phyloP scores from a whole-genome alignment of 2,113 vertebrate genomes.

The Smithornis capensis region DNA sequence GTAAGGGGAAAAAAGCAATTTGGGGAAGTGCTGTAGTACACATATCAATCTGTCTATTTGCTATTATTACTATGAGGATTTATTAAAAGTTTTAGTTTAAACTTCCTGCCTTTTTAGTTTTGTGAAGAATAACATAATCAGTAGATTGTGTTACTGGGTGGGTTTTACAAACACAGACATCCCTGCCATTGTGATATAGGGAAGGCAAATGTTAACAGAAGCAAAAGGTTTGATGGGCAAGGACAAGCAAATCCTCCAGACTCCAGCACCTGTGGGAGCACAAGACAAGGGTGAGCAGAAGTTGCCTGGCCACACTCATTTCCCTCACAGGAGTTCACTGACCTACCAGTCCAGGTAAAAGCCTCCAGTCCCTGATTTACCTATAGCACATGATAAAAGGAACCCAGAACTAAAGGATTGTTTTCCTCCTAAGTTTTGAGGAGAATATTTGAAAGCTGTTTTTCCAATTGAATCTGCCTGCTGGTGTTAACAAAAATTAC shows the following conservation, averaged over 20 bases:
- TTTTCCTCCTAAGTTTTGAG: neutral
- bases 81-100: neutral
- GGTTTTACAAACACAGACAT: neutral
- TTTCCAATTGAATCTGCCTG: neutral
- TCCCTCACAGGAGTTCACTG: neutral
- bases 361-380: neutral
- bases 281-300: neutral
- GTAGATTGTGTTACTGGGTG: neutral
- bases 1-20: constrained; percentile 36
- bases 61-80: neutral
- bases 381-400: neutral
- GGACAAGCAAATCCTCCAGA: neutral
- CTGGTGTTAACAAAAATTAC: neutral
- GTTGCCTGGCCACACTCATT: neutral
- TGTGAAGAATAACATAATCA: neutral
- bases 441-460: neutral
- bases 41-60: neutral
- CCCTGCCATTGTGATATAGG: neutral
- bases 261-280: neutral
- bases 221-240: neutral
- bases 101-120: neutral
- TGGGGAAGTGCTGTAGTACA: neutral
- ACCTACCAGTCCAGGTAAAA: neutral
- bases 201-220: neutral
- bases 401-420: neutral